Percentiles rank a stretch among this genome's conserved stretches.
These are phyloP conservation scores for Nothoprocta perdicaria DNA, from an alignment of 2,113 vertebrate genomes.

Conservation along the genomic window DNA sequence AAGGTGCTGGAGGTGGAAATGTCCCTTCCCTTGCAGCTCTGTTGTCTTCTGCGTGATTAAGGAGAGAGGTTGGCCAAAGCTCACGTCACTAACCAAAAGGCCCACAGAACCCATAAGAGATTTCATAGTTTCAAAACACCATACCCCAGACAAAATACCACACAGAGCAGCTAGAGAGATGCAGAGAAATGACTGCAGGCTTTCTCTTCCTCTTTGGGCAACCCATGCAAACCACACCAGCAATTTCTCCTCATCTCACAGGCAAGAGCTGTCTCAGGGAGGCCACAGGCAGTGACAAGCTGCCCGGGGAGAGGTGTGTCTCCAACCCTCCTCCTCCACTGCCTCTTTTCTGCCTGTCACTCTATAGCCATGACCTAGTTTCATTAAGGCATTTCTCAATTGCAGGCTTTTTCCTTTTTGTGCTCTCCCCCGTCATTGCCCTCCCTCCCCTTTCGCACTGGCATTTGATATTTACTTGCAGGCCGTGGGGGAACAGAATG, in stretches of 20 bases:
- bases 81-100: not conserved
- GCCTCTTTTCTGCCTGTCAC: slow-evolving; percentile 27
- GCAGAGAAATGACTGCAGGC: fast-evolving
- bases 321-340: not conserved
- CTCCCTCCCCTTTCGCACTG: not conserved
- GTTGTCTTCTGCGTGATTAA: not conserved
- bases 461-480: slow-evolving; percentile 55
- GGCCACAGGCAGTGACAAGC: not conserved
- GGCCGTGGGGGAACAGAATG: slow-evolving; percentile 36
- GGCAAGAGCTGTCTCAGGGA: fast-evolving
- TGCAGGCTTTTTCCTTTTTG: not conserved
- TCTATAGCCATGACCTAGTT: slow-evolving; percentile 71
- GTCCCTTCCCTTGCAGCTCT: not conserved
- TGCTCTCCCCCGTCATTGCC: not conserved
- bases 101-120: not conserved
- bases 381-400: not conserved
- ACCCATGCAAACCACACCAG: not conserved
- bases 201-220: not conserved
- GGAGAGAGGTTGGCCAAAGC: not conserved
- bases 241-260: not conserved
- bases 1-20: not conserved
- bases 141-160: fast-evolving
- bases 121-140: not conserved
- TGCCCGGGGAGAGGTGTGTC: not conserved
- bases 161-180: not conserved